phyloP scores from a whole-genome alignment of 35 echinoderm and acorn worm species.

The Hemicentrotus pulcherrimus region DNA sequence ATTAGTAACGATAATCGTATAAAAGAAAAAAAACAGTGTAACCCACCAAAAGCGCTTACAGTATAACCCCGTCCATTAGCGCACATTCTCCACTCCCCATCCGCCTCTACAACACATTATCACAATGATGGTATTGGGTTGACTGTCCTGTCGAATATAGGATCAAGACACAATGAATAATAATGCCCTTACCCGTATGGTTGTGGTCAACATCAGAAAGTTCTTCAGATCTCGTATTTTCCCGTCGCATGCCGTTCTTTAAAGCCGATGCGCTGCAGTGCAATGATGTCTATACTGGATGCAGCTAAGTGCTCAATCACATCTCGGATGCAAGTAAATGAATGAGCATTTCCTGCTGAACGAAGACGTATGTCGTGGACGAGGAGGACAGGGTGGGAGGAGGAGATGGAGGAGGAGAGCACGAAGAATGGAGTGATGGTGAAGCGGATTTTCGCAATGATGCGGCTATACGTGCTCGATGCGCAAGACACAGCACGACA shows the following conservation, averaged over 20 bases:
- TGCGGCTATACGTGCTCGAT: not conserved
- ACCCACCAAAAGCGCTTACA: no score
- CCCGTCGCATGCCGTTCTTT: not conserved
- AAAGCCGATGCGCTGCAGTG: not conserved
- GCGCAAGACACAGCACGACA: not conserved
- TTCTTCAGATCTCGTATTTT: not conserved
- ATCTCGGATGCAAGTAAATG: not conserved
- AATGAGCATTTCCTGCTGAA: not conserved
- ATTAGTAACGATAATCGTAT: no score
- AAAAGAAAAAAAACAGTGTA: no score
- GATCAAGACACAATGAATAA: no score
- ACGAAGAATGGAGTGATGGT: not conserved
- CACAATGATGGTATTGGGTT: no score
- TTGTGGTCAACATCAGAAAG: not conserved
- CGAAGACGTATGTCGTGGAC: not conserved
- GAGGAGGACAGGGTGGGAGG: not conserved
- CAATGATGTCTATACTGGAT: not conserved
- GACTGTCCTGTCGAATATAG: no score
- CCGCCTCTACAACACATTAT: no score
- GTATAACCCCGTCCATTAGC: no score
- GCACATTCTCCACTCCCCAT: no score
- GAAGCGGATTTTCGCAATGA: not conserved
- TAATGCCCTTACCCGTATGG: not conserved
- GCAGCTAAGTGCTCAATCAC: not conserved
- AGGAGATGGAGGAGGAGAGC: not conserved